Conservation (phyloP, 53 echinoderm and acorn worm species). For the Actinopyga echinites region DNA sequence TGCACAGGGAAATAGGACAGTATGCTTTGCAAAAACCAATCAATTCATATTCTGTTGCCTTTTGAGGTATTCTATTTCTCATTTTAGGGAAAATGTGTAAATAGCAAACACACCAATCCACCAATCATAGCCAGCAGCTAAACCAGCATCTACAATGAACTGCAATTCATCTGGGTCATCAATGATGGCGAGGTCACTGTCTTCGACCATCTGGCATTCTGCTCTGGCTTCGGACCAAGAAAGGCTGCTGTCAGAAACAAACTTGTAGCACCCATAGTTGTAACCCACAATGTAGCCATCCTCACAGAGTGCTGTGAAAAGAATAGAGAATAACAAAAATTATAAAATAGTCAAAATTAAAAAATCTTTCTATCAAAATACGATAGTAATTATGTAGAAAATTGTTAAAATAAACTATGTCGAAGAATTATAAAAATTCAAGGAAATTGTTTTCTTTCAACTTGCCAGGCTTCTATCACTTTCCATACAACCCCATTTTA, state of each 20-base stretch:
- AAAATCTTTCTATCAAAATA: background rate
- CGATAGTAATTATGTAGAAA: background rate
- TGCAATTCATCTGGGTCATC: constrained; percentile 70
- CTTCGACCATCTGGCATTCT: constrained; percentile 50
- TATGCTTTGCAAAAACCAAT: too few relatives aligned
- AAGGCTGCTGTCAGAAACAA: constrained; percentile 38
- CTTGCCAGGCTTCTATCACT: too few relatives aligned
- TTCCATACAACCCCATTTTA: too few relatives aligned
- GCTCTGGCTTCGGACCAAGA: constrained; percentile 72
- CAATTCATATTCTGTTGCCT: too few relatives aligned
- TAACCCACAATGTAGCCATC: constrained; percentile 70
- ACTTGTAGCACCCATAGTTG: constrained; percentile 88
- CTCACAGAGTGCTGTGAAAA: constrained; percentile 66
- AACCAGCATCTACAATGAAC: constrained; percentile 45
- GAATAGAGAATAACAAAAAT: background rate
- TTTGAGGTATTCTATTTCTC: too few relatives aligned
- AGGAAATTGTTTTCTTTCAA: too few relatives aligned
- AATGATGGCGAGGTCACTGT: constrained; percentile 77
- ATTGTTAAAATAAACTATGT: background rate
- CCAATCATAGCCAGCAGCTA: constrained; percentile 55
- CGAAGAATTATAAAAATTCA: background rate
- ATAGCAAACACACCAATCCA: constrained; percentile 69
- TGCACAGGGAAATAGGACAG: too few relatives aligned
- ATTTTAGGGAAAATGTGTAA: too few relatives aligned
- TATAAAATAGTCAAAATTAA: too few relatives aligned